A percentile compares a stretch with the other conserved stretches of the same genome.
These are phyloP conservation scores for Calliscelio sp. DNA, from an alignment of 2,888 invertebrate species.

Conservation along the genomic window DNA sequence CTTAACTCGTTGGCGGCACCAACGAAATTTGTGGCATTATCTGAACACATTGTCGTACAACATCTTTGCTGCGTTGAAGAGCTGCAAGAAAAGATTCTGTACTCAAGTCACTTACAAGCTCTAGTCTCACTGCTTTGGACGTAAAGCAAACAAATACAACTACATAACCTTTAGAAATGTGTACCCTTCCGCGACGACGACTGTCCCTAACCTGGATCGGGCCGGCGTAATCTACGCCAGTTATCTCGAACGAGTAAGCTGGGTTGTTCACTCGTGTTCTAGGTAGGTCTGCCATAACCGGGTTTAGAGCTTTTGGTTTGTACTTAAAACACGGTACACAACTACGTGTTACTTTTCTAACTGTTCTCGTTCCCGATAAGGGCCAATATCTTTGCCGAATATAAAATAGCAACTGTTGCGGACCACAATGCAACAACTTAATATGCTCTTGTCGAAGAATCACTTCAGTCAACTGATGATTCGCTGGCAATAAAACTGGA, in stretches of 20 bases:
- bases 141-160: slow-evolving; percentile 20
- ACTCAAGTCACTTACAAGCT: background rate
- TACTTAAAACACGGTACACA: background rate
- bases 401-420: background rate
- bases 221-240: background rate
- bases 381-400: slow-evolving; percentile 10
- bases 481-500: background rate
- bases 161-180: background rate
- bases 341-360: slow-evolving; percentile 21
- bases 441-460: background rate
- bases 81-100: background rate
- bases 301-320: background rate
- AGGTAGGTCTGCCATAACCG: background rate
- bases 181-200: background rate
- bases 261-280: background rate
- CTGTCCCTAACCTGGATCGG: background rate
- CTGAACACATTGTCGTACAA: background rate
- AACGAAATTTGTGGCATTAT: background rate
- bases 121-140: background rate
- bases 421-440: background rate
- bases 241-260: background rate
- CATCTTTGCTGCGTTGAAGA: background rate
- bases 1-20: background rate
- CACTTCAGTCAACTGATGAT: background rate
- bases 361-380: slow-evolving; percentile 22